Evolutionary conservation across 2,113 vertebrate genomes (phyloP).

Genomic region (Ramphastos sulfuratus): DNA sequence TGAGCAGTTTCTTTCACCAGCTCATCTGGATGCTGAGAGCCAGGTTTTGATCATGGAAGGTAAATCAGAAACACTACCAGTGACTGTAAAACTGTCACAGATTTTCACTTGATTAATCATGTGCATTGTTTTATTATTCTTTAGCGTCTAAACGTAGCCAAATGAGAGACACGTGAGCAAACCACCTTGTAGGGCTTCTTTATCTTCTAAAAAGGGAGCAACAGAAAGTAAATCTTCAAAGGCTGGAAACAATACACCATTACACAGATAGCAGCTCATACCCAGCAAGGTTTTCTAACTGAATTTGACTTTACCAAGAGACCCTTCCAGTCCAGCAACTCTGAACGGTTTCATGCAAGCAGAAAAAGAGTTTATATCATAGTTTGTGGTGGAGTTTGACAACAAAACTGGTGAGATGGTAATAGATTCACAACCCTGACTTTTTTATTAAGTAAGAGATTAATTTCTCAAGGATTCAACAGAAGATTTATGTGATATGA

Average conservation of each 20-base stretch:
- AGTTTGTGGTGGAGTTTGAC: background rate
- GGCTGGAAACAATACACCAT: background rate
- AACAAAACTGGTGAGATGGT: background rate
- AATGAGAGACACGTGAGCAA: background rate
- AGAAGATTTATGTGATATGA: background rate
- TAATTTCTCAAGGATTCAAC: background rate
- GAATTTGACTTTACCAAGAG: background rate
- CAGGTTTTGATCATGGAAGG: background rate
- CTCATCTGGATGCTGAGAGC: background rate
- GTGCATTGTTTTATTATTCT: background rate
- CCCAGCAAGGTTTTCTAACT: background rate
- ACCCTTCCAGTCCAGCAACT: background rate
- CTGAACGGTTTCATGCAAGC: background rate
- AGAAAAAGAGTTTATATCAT: background rate
- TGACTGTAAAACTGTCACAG: background rate
- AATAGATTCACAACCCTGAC: rapidly evolving
- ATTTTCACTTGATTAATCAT: background rate
- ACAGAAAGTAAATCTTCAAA: background rate
- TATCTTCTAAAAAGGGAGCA: background rate
- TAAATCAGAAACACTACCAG: background rate
- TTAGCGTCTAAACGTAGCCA: background rate
- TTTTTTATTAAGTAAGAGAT: background rate
- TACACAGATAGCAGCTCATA: background rate
- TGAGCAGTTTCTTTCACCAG: background rate
- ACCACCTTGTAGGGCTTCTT: background rate